Conservation (phyloP, 2,113 vertebrate genomes). For the Oxyura jamaicensis region DNA sequence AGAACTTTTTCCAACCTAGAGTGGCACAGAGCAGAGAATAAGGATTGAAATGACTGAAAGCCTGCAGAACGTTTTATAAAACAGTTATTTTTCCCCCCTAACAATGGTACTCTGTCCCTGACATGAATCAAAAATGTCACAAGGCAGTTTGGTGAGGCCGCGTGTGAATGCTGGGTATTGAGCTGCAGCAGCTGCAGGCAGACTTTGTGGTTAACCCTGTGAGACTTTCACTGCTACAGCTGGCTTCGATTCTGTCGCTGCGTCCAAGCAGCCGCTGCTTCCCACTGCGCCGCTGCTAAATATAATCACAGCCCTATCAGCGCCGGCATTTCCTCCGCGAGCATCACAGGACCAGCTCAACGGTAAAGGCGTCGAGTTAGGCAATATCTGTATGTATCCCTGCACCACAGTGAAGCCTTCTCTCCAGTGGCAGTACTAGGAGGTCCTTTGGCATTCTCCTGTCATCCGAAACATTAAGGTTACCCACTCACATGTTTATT, state of each 20-base stretch:
- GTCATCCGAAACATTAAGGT: background rate
- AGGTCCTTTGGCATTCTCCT: background rate
- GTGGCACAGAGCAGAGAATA: background rate
- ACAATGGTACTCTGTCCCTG: conserved; percentile 60
- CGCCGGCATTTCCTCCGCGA: background rate
- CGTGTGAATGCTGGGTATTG: conserved; percentile 55
- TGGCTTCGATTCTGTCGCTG: background rate
- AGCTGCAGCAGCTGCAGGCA: conserved; percentile 57
- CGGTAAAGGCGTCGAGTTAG: background rate
- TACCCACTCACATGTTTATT: background rate
- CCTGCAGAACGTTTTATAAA: conserved; percentile 47
- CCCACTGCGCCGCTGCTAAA: background rate
- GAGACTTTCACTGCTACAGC: conserved; percentile 61
- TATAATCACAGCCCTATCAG: conserved; percentile 25
- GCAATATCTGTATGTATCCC: background rate
- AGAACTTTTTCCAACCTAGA: background rate
- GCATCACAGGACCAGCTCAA: background rate
- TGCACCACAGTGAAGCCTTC: background rate
- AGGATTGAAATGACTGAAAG: conserved; percentile 30
- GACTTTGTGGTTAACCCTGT: conserved; percentile 64
- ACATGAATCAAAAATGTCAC: conserved; percentile 54
- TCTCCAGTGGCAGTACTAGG: background rate
- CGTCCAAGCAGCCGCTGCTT: background rate
- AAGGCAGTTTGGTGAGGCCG: conserved; percentile 26
- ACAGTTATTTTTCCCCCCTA: conserved; percentile 20